Evolutionary conservation across 2,797 vertebrate genomes (phyloP).

Genomic region (Diplodus sargus): DNA sequence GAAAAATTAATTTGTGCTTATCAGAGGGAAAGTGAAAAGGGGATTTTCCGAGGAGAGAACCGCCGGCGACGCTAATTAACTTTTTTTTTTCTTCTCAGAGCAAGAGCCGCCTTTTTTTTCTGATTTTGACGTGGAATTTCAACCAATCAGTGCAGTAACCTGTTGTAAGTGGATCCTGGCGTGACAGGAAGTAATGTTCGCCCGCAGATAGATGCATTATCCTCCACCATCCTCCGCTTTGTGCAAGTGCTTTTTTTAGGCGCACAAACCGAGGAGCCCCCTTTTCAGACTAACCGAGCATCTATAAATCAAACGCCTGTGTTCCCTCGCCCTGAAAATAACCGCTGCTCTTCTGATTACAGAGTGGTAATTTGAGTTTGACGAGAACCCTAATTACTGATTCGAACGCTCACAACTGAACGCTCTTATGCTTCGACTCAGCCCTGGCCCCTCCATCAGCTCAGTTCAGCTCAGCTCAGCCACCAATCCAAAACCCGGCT

Average conservation of each 20-base stretch:
- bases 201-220: slow-evolving; percentile 27
- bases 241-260: neutral
- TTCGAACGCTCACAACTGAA: slow-evolving; percentile 57
- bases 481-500: neutral
- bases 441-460: slow-evolving; percentile 34
- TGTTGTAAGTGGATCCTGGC: slow-evolving; percentile 3
- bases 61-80: neutral
- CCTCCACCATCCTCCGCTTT: slow-evolving; percentile 4
- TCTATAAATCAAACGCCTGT: slow-evolving; percentile 43
- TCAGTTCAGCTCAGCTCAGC: slow-evolving; percentile 42
- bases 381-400: slow-evolving; percentile 71
- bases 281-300: slow-evolving; percentile 20
- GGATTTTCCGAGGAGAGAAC: slow-evolving; percentile 21
- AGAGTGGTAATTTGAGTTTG: slow-evolving; percentile 68
- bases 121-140: slow-evolving; percentile 5
- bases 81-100: neutral
- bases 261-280: slow-evolving; percentile 11
- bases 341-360: slow-evolving; percentile 65
- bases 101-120: neutral
- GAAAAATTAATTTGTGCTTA: slow-evolving; percentile 31
- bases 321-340: slow-evolving; percentile 57
- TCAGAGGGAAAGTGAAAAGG: slow-evolving; percentile 24
- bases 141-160: neutral
- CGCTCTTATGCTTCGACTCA: slow-evolving; percentile 46
- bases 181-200: slow-evolving; percentile 15